phyloP scores from a whole-genome alignment of 2,797 vertebrate genomes.

The Xenopus petersii region DNA sequence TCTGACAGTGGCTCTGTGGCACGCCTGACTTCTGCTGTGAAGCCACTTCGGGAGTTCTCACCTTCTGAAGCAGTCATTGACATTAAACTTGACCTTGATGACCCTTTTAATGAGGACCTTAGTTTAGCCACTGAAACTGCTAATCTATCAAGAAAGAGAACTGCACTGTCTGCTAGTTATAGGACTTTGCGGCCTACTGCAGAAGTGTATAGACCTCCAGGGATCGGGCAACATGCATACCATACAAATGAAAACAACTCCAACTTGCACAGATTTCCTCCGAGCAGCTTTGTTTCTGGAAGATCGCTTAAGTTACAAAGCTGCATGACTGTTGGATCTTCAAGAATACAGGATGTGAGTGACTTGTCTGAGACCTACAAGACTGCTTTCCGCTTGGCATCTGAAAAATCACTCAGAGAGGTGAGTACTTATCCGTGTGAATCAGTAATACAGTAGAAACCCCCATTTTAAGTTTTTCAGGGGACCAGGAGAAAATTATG shows the following conservation, averaged over 20 bases:
- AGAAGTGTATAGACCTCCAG: constrained; percentile 77
- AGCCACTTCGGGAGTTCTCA: constrained; percentile 79
- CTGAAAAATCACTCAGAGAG: constrained; percentile 66
- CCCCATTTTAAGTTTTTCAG: no score
- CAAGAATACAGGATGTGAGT: neutral
- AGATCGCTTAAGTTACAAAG: constrained; percentile 57
- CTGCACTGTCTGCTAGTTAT: constrained; percentile 63
- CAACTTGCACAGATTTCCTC: constrained; percentile 55
- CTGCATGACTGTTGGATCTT: constrained; percentile 40
- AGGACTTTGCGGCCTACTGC: constrained; percentile 69
- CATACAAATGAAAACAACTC: constrained; percentile 55
- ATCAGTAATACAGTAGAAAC: neutral
- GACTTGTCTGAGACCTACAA: neutral
- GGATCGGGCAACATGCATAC: constrained; percentile 50
- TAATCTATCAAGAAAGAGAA: constrained; percentile 63
- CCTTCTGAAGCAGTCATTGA: constrained; percentile 91
- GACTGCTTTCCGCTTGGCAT: constrained; percentile 54
- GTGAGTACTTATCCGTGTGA: constrained; percentile 55
- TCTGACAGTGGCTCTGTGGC: constrained; percentile 67
- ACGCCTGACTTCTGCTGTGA: constrained; percentile 83
- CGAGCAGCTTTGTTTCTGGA: constrained; percentile 55
- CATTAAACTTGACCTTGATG: constrained; percentile 91
- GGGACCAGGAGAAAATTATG: no score
- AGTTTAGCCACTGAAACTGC: constrained; percentile 70
- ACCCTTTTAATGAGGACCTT: constrained; percentile 84